A percentile compares a stretch with the other conserved stretches of the same genome.
Conservation (phyloP, 2,888 invertebrate genomes). For the Tenthredo mesomela region DNA sequence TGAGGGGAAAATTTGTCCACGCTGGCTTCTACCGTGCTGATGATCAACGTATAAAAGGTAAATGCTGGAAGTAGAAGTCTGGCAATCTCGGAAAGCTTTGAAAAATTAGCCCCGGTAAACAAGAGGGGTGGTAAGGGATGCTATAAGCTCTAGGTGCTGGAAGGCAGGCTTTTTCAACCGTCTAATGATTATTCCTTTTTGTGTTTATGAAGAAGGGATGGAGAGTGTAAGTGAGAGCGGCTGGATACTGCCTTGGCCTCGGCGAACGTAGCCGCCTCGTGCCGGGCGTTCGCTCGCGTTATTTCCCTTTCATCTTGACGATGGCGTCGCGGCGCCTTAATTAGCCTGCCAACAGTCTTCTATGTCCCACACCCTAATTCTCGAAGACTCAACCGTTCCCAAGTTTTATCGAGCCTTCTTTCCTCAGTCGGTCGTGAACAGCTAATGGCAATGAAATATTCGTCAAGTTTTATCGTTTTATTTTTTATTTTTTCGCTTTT, state of each 20-base stretch:
- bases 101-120: conserved; percentile 47
- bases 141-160: conserved; percentile 40
- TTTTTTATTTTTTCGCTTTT: background rate
- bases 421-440: conserved; percentile 34
- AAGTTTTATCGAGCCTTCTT: conserved; percentile 28
- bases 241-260: conserved; percentile 39
- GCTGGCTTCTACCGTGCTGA: background rate
- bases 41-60: conserved; percentile 35
- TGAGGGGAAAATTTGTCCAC: background rate
- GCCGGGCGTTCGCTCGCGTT: conserved; percentile 26
- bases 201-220: conserved; percentile 39
- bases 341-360: conserved; percentile 49
- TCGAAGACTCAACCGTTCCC: conserved; percentile 37
- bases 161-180: conserved; percentile 48
- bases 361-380: conserved; percentile 43
- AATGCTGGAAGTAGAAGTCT: conserved; percentile 41
- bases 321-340: conserved; percentile 48
- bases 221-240: conserved; percentile 41
- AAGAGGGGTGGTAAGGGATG: conserved; percentile 44
- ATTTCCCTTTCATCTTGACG: conserved; percentile 49
- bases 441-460: conserved; percentile 45
- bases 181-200: conserved; percentile 51
- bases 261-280: conserved; percentile 17
- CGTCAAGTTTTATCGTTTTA: background rate
- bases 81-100: conserved; percentile 44